These are phyloP conservation scores for Mionectes macconnelli DNA, from an alignment of 2,113 vertebrate genomes.

Conservation along the genomic window DNA sequence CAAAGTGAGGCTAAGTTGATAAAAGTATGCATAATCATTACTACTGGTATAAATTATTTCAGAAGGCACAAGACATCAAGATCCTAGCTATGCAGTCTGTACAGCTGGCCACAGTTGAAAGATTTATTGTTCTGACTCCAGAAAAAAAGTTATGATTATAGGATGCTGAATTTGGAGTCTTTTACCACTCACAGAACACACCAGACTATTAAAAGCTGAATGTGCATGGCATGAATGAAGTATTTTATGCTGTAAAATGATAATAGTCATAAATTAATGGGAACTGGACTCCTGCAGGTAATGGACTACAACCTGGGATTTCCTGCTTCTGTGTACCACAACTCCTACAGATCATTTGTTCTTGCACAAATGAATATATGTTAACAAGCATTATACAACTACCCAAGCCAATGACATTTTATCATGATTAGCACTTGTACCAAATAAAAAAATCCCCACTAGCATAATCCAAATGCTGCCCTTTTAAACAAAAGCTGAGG, in stretches of 20 bases:
- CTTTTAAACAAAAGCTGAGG: slow-evolving; percentile 25
- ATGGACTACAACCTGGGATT: not conserved
- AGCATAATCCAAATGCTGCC: not conserved
- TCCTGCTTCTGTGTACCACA: not conserved
- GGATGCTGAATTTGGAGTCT: not conserved
- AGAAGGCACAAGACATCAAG: not conserved
- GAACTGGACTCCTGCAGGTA: not conserved
- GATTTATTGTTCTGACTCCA: not conserved
- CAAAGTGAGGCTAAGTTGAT: not conserved
- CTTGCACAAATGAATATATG: not conserved
- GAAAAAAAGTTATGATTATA: not conserved
- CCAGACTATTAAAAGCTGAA: not conserved
- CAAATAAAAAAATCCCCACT: not conserved
- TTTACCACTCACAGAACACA: not conserved
- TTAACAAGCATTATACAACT: not conserved
- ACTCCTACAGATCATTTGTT: not conserved
- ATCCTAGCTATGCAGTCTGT: not conserved
- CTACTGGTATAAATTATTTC: not conserved
- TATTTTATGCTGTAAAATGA: not conserved
- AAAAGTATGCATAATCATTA: not conserved
- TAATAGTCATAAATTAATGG: not conserved
- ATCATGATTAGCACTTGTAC: not conserved
- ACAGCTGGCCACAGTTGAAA: not conserved
- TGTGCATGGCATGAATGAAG: not conserved
- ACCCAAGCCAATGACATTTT: not conserved